Percentiles rank a stretch among this genome's conserved stretches.
Evolutionary conservation across 1,140 invertebrate species (phyloP).

Genomic region (Scylla paramamosain): DNA sequence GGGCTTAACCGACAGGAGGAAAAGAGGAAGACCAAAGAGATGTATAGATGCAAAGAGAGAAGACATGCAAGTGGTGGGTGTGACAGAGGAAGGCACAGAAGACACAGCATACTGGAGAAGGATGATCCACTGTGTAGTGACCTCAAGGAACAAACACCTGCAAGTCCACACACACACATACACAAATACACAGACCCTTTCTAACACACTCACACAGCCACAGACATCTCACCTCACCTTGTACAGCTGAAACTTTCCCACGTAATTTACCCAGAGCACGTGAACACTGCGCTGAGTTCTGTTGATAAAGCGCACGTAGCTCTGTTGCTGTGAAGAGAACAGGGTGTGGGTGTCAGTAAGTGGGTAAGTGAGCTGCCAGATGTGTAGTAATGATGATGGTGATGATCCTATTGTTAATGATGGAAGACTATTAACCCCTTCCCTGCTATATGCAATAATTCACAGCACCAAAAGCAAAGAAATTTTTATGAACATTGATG

Average conservation of each 20-base stretch:
- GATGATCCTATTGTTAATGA: background rate
- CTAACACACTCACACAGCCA: background rate
- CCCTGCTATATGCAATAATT: background rate
- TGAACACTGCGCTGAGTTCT: conserved; percentile 68
- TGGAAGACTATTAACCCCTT: background rate
- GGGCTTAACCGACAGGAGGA: too few species aligned
- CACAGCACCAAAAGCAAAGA: background rate
- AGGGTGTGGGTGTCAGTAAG: background rate
- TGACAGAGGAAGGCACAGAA: too few species aligned
- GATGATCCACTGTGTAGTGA: too few species aligned
- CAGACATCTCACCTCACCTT: conserved; percentile 38
- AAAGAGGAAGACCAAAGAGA: too few species aligned
- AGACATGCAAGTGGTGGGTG: too few species aligned
- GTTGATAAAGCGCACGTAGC: conserved; percentile 72
- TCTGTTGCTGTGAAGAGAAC: conserved; percentile 39
- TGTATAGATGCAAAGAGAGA: too few species aligned
- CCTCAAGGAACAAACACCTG: too few species aligned
- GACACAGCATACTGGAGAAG: too few species aligned
- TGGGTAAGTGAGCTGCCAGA: background rate
- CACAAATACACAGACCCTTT: too few species aligned
- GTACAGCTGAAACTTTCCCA: conserved; percentile 49
- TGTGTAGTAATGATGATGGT: background rate
- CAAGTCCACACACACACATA: too few species aligned
- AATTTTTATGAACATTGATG: background rate
- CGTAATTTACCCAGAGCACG: conserved; percentile 69